Conservation (phyloP, 2,888 invertebrate species). For the Priocnemis perturbator region DNA sequence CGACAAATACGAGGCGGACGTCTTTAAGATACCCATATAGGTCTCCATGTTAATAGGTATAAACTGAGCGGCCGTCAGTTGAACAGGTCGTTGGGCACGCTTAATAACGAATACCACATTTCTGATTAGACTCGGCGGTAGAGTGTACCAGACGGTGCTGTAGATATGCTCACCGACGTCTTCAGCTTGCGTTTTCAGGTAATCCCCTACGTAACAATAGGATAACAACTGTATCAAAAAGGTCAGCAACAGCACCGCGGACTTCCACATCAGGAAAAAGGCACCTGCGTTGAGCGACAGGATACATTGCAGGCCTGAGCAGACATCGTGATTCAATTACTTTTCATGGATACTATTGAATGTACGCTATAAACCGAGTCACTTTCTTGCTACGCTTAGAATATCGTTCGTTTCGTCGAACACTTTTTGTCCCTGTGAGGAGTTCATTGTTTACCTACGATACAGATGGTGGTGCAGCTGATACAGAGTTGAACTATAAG, state of each 20-base stretch:
- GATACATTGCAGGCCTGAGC: slow-evolving; percentile 2
- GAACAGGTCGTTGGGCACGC: slow-evolving; percentile 13
- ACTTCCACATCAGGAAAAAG: not conserved
- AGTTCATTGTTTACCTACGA: slow-evolving; percentile 14
- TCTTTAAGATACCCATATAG: slow-evolving; percentile 23
- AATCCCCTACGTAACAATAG: slow-evolving; percentile 13
- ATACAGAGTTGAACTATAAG: slow-evolving; percentile 15
- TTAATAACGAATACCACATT: slow-evolving; percentile 16
- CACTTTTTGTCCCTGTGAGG: no score
- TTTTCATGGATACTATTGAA: no score
- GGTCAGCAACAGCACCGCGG: not conserved
- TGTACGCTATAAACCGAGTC: no score
- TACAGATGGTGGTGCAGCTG: slow-evolving; percentile 13
- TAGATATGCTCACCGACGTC: slow-evolving; percentile 4
- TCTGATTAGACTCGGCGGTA: not conserved
- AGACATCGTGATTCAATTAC: no score
- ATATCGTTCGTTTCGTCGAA: no score
- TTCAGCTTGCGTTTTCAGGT: slow-evolving; percentile 6
- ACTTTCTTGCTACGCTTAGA: no score
- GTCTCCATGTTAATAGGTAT: slow-evolving; percentile 16
- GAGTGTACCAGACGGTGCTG: slow-evolving; percentile 13
- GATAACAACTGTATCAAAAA: slow-evolving; percentile 4
- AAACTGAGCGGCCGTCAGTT: slow-evolving; percentile 15
- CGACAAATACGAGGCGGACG: slow-evolving; percentile 24
- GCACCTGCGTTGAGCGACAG: not conserved